Base-by-base conservation (phyloP, 2,797 vertebrate species). In the Lutjanus argentimaculatus region DNA sequence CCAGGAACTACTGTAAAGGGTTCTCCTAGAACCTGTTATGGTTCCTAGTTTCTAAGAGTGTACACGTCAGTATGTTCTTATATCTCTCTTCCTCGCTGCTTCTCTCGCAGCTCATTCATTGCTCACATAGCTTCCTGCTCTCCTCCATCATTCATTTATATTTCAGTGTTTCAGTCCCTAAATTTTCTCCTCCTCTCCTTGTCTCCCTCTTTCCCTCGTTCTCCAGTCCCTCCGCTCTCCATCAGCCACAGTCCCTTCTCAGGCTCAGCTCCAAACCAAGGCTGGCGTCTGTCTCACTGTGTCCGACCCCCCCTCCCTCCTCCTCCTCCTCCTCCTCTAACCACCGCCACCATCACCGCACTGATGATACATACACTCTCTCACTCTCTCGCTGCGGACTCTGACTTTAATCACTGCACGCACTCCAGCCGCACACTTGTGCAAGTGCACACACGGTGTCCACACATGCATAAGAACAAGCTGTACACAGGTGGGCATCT, bases 231-330 rank as follows among this genome's bases (percentile, higher is more conserved):
- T 88, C 85, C 75, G 42, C 73, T 85, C 83, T 86, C 87, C 76
- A 72, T 90, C 90, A 91, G 89, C 93, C 93, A 85, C 92, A 93
- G 89, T 89, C 90, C 89, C 84, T 92, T 90, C 76, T 84, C 86
- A 89, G 93, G 92, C 90, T 89, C 86, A 77, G 88, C 85, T 94
- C 94, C 92, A 95, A 94, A 93, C 92, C 93, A 42, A 90, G 90
- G 80, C 92, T 94, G 95, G 92, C 92, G 92, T 95, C 93, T 94
- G 94, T 93, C 92, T 93, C 83, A 84, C 79, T 80, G 68, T 88
- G 89, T 90, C 87, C 55, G 80, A 87, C 85, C 91, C 85, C 88
- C 72, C 85, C 91, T 85, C 88, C 75, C 85, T 74, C 81, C 76
- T 66, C 79, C 81, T 57, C 71, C 63, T 69, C 83, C 73, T 65